Base-by-base conservation (phyloP, 2,888 invertebrate species). In the Cephus pulcher region DNA sequence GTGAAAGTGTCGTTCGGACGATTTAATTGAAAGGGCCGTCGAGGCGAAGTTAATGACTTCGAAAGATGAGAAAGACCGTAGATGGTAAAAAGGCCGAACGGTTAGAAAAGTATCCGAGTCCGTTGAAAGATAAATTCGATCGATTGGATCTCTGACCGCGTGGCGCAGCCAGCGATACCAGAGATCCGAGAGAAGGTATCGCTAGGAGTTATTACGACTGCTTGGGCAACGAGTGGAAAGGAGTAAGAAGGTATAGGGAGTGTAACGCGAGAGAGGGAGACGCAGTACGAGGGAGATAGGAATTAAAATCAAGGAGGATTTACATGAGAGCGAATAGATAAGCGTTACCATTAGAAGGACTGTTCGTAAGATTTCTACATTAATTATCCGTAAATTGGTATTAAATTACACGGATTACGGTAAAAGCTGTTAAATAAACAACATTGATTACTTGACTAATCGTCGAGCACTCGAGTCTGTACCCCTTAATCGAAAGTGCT, bases 21-120 rank as follows among this genome's bases (percentile, higher is more conserved):
- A 33, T 23, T 82, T 81, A 75, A 77, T 80, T 82, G 81, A 79
- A 79, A 77, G 76, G 9, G 74, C 76, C 79, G 79, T 80, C 76
- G 77, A 78, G 79, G 75, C 78, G 77, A 68, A 78, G 69, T n/a
- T 56, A 56, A 56, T 2, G 56, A 23, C 23, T 56, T 56, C 2
- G 2, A 6, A 56, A 9, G 56, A 56, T 23, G 56, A 56, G 9
- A 56, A 23, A 6, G 56, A 71, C 32, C 32, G 15, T 4, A 71
- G 4, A 33, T 9, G 32, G 11, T 23, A 12, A 32, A 32, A 32
- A 23, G 32, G 71, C 71, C 12, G 30, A 33, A 71, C 0, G 9
- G 6, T 9, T 56, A 23, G 56, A 56, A 30, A 34, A 74, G 35
- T 35, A 34, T 74, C 11, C 35, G 34, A 34, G 6, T 34, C 6